Base-by-base conservation (phyloP, 2,888 invertebrate genomes). In the Caenorhabditis sp. region DNA sequence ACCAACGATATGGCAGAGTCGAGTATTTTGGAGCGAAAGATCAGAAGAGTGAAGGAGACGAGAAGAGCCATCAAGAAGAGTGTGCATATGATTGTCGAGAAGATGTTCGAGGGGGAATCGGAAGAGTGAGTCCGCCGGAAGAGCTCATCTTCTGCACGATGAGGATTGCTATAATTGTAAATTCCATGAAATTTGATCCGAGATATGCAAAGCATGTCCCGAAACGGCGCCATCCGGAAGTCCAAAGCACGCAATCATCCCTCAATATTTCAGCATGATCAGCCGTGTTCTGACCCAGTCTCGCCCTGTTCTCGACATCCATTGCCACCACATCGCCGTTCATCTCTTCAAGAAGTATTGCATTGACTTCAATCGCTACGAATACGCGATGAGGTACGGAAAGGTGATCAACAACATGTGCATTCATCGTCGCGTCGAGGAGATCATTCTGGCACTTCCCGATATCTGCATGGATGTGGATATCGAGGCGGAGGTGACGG, bases 361-460 rank as follows among this genome's bases (percentile, higher is more conserved):
- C 85, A 89, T 92, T 69, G 87, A 91, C 60, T 89, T 93, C 72
- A 89, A 89, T 72, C 89, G 93, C 92, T 91, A 92, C 87, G 92
- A 92, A 64, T 92, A 92, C 85, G 92, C 92, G 13, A 78, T 93
- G 81, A 89, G 92, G 69, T 91, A 92, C 72, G 89, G 92, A 53
- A 91, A 92, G 85, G 90, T 91, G 20, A 86, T 93, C 77, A 92
- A 92, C 47, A 93, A 93, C 87, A 86, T 93, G 83, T 90, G 90
- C 80, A 82, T 86, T 24, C 79, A 85, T n/a, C 64, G 87, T 44
- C 77, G 77, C 32, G 69, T 81, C 51, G 76, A 80, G 13, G 85
- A 82, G 13, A 80, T 88, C 44, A 58, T 85, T 24, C 35, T 60
- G 28, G 60, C 51, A 32, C 53, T 88, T 68, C 81, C 80, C 26